phyloP scores from a whole-genome alignment of 2,888 invertebrate genomes.

The Achlya flavicornis region DNA sequence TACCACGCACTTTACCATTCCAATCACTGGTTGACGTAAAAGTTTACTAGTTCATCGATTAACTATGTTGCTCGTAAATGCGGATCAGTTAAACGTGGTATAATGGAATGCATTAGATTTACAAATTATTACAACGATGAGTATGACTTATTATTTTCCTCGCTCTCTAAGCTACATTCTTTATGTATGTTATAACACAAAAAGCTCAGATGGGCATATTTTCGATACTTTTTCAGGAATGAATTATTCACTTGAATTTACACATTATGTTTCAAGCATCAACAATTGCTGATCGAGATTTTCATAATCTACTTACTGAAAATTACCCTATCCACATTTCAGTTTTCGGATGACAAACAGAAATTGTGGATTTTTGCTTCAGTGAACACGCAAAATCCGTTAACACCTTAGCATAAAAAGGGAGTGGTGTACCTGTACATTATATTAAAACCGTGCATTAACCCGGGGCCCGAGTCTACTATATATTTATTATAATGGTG shows the following conservation, averaged over 20 bases:
- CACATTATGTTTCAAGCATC: too few relatives aligned
- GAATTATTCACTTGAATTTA: background rate
- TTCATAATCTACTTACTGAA: background rate
- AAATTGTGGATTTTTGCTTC: background rate
- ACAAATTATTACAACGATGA: conserved; percentile 31
- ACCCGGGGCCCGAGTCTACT: too few relatives aligned
- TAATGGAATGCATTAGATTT: conserved; percentile 51
- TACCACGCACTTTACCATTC: conserved; percentile 19
- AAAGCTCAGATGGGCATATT: too few relatives aligned
- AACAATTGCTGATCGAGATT: background rate
- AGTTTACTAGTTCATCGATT: conserved; percentile 37
- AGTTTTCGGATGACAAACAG: background rate
- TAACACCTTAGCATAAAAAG: background rate
- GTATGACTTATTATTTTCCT: too few relatives aligned
- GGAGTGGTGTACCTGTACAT: background rate
- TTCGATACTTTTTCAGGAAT: too few relatives aligned
- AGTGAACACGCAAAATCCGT: background rate
- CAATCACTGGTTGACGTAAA: conserved; percentile 23
- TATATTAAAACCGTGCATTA: too few relatives aligned
- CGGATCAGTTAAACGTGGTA: conserved; percentile 29
- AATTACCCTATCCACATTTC: background rate
- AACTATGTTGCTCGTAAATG: conserved; percentile 49
- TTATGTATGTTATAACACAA: background rate
- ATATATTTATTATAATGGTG: too few relatives aligned
- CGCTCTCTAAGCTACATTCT: too few relatives aligned